Evolutionary conservation across 2,797 vertebrate species (phyloP), one percentile per base, ranked within the genome.

Genomic region (Eleutherodactylus coqui): DNA sequence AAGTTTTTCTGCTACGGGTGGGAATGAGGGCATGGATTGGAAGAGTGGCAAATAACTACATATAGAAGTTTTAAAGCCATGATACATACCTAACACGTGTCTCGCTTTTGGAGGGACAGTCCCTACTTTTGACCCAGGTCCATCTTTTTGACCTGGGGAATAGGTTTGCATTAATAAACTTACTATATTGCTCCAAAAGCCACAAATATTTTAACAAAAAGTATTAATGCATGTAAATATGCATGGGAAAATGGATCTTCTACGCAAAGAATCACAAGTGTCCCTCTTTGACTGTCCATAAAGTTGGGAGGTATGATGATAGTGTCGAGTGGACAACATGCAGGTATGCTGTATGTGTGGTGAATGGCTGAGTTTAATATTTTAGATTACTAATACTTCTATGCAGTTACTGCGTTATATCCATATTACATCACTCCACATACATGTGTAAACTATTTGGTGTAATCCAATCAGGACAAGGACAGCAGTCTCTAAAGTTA

Each of bases 11-110:
- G 51, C 34, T 84, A 75, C 38, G 47, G 58, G 58, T 60, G 64
- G 67, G 5, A 19, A 10, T 34, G 21, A 19, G 24, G 55, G 73
- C 43, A n/a, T 62, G 17, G 47, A 69, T 4, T 77, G 47, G 75
- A 70, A 60, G 53, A 55, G 32, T 75, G 69, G 86, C 67, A 80
- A 32, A 64, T 21, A 72, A 80, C 80, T 75, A 84, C 32, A 60
- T 32, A 58, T 14, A 32, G 49, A 24, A 27, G 49, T 70, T 80
- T 34, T 32, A 51, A 11, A 36, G 34, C 41, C 1, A 62, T n/a
- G n/a, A n/a, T n/a, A n/a, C n/a, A n/a, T n/a, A n/a, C n/a, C n/a
- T n/a, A n/a, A n/a, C n/a, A n/a, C n/a, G n/a, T n/a, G n/a, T n/a
- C n/a, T n/a, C n/a, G n/a, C n/a, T n/a, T n/a, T n/a, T n/a, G n/a